Conservation (phyloP, 2,113 vertebrate genomes). For the Pipa parva region DNA sequence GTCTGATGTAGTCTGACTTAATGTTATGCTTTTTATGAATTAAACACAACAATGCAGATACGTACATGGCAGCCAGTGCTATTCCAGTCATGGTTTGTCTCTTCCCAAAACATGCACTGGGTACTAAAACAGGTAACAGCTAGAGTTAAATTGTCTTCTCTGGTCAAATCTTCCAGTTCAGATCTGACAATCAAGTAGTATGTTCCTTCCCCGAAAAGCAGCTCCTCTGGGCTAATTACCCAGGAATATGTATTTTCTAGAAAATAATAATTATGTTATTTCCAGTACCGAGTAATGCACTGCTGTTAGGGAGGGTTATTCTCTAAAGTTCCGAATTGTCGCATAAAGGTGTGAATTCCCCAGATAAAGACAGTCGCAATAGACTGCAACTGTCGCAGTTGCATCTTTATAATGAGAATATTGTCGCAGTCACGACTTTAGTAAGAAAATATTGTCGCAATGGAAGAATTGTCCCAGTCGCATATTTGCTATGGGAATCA, state of each 20-base stretch:
- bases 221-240: constrained; percentile 75
- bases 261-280: constrained; percentile 42
- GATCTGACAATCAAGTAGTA: constrained; percentile 78
- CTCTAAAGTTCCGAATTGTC: too few species aligned
- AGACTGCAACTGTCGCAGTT: too few species aligned
- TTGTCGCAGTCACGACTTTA: too few species aligned
- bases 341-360: too few species aligned
- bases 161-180: constrained; percentile 57
- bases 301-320: too few species aligned
- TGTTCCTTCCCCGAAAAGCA: constrained; percentile 64
- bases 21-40: too few species aligned
- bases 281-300: not conserved
- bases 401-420: too few species aligned
- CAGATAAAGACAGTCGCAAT: too few species aligned
- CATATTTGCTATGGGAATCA: too few species aligned
- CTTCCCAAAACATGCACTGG: constrained; percentile 87
- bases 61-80: constrained; percentile 80
- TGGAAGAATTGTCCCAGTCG: too few species aligned
- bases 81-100: constrained; percentile 69
- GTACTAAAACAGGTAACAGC: constrained; percentile 74
- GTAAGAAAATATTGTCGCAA: too few species aligned
- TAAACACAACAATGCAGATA: not conserved
- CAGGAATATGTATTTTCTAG: constrained; percentile 76
- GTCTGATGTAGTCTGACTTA: too few species aligned
- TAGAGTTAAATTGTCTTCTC: constrained; percentile 59